Evolutionary conservation across 2,888 invertebrate species (phyloP), one percentile per base, ranked within the genome.

Genomic region (Isoperla grammatica): DNA sequence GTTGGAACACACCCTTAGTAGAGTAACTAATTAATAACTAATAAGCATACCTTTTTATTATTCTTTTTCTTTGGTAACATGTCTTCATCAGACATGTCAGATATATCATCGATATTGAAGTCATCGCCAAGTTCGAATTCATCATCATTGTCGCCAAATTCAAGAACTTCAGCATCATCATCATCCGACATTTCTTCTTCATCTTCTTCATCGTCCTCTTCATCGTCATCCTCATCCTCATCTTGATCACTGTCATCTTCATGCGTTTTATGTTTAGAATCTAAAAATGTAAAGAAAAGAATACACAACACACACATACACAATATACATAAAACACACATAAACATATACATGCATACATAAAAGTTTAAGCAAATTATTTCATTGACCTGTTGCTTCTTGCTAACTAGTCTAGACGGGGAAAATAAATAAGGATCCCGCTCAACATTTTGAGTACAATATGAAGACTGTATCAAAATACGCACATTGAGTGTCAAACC

Each of bases 81-180:
- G 2, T 50, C 53, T 12, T 53, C 53, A 37, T 53, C 53, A 13
- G 53, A 53, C 39, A 39, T 39, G 17, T 53, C 37, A 6, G 39
- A 49, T n/a, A 48, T 29, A 39, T 62, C 65, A 15, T 57, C 49
- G 22, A 62, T 63, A 57, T 66, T 64, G 57, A 39, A 61, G 29
- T 62, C 48, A 23, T 61, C 64, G 37, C 54, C 59, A n/a, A 40
- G 56, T 19, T 55, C 61, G 19, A 60, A 65, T n/a, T 56, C 61
- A 6, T 67, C 65, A 35, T 56, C 60, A 35, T 57, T 62, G 43
- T 63, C 60, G 20, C 63, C 64, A 45, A 61, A 57, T 17, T 66
- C 63, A 23, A 63, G 59, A 67, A 78, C 76, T 60, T 76, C 76
- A 53, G 76, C 75, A 55, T 74, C 65, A 60, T 71, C 67, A 11